Evolutionary conservation across 2,888 invertebrate species (phyloP).

Genomic region (Drosophila aldrichi): DNA sequence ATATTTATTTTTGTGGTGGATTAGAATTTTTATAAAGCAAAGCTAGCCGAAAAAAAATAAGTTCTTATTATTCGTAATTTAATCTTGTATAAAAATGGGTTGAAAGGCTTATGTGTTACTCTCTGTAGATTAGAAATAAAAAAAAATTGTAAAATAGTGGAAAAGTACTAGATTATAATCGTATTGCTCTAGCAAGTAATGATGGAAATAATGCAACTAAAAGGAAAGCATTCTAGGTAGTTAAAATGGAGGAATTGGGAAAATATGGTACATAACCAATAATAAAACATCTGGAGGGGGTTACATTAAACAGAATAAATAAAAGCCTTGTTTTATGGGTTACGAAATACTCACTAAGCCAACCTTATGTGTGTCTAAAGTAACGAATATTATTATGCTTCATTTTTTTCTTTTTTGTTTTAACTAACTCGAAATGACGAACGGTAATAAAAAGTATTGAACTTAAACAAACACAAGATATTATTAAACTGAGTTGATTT

Average conservation of each 20-base stretch:
- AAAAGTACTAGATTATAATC: not conserved
- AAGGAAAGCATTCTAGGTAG: constrained; percentile 2
- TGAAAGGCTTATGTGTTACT: not conserved
- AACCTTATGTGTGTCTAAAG: constrained; percentile 48
- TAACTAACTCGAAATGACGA: constrained; percentile 47
- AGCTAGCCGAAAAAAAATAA: constrained; percentile 8
- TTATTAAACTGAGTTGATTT: constrained; percentile 52
- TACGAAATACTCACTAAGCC: constrained; percentile 71
- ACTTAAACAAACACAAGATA: constrained; percentile 43
- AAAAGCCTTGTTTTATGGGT: constrained; percentile 36
- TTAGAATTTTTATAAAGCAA: constrained; percentile 18
- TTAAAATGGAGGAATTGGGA: not conserved
- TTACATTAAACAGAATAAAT: constrained; percentile 29
- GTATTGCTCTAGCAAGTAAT: not conserved
- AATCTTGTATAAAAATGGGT: constrained; percentile 2
- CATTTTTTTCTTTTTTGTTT: no score
- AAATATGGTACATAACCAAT: constrained; percentile 20
- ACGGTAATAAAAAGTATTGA: constrained; percentile 40
- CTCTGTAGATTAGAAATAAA: constrained; percentile 3
- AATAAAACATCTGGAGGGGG: constrained; percentile 1
- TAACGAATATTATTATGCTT: constrained; percentile 43
- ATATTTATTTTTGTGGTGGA: not conserved
- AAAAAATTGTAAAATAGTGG: not conserved
- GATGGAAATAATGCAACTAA: constrained; percentile 1
- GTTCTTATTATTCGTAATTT: not conserved